Evolutionary conservation across 2,888 invertebrate species (phyloP), one percentile per base, ranked within the genome.

Genomic region (Cylloceria caligata): DNA sequence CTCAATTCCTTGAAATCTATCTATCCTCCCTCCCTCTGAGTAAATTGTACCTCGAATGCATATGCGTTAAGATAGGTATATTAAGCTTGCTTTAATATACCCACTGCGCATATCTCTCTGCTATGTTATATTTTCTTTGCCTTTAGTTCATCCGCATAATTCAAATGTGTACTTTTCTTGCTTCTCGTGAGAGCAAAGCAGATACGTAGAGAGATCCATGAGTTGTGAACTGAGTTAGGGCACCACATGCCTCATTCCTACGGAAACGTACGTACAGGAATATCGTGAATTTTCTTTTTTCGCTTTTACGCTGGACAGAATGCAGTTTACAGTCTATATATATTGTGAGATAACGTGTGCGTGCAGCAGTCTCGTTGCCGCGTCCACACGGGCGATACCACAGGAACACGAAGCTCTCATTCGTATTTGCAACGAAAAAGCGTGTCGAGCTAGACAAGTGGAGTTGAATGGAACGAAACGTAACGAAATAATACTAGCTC

Each of bases 401-500:
- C 9, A 62, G 39, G 9, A 62, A 19, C 60, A 9, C 34, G 49
- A 49, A 47, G 62, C 13, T 34, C 30, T 60, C 36, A 57, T 55
- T 65, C 57, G 65, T 45, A 49, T 73, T 45, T 16, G n/a, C 60
- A 30, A 62, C 64, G 60, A 74, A 45, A 55, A 76, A 39, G 39
- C 36, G 68, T 69, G 52, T 39, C 42, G 42, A 60, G 64, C 45
- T 42, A 52, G 45, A 69, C 55, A 47, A 69, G 60, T 57, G 30
- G 64, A 75, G 30, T 19, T 57, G 39, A 69, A 62, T 64, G 42
- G 36, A 73, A 60, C 45, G 76, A 69, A 83, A 83, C 83, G 74
- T 83, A 82, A 84, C 83, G 71, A 84, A 87, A 88, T 83, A 76
- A 73, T 83, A 78, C 78, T 68, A 75, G 71, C 65, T 47, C 64